Evolutionary conservation across 2,888 invertebrate genomes (phyloP), one percentile per base, ranked within the genome.

Genomic region (Strigamia transsilvanica): DNA sequence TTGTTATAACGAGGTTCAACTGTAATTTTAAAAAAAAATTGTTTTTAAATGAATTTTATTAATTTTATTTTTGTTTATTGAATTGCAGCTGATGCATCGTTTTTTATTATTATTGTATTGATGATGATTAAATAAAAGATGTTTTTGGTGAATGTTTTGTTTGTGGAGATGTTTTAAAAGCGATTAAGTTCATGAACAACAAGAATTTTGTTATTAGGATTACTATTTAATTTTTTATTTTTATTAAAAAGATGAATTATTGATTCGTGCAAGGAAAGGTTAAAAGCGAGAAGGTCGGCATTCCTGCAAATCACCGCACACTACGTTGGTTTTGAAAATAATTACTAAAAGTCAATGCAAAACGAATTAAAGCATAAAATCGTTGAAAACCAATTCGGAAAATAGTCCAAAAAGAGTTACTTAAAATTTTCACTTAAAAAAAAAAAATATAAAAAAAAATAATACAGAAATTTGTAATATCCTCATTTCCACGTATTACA

Each of bases 181-280:
- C 41, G 41, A 56, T 56, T 56, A 7, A 56, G 56, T 56, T 56
- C 56, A 56, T 56, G 56, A 56, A 6, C 56, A 56, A 56, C 56
- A 56, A 56, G 10, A 56, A 5, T n/a, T 10, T 41, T n/a, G 15
- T 10, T 56, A n/a, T 56, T n/a, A n/a, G n/a, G n/a, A 56, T 18
- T n/a, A 56, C 18, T 10, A 5, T 56, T 56, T n/a, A 10, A 10
- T n/a, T 41, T 12, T 9, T n/a, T 56, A 10, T 56, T n/a, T 56
- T n/a, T n/a, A 56, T 41, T 41, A 12, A 41, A 41, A 41, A 6
- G 6, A 12, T 46, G 46, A 46, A 46, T n/a, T 15, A 18, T 61
- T 61, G 21, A 61, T 61, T 61, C 61, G 18, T 18, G 61, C n/a
- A 61, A 3, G 9, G 10, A 61, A 23, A n/a, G 18, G 21, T 61